A percentile compares a stretch with the other conserved stretches of the same genome.
Evolutionary conservation across 2,113 vertebrate genomes (phyloP).

Genomic region (Corythornis madagascariensis): DNA sequence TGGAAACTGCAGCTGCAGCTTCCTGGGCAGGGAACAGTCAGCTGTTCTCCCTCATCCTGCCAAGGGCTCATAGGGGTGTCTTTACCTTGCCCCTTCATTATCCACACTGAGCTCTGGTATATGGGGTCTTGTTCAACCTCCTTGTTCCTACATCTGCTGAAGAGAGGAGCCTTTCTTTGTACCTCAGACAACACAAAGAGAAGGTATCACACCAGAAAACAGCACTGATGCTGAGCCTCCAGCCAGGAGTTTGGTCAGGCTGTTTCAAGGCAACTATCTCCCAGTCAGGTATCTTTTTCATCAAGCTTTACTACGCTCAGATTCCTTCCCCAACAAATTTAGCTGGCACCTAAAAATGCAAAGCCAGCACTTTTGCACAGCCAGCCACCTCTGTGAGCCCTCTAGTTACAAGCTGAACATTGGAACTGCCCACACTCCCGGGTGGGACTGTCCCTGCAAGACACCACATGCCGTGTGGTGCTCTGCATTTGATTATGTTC

Average conservation of each 20-base stretch:
- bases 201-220: background rate
- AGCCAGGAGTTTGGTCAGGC: background rate
- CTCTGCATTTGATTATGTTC: background rate
- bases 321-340: background rate
- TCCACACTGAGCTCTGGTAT: background rate
- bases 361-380: background rate
- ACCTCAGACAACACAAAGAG: background rate
- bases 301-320: background rate
- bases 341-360: background rate
- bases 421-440: accelerated
- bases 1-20: background rate
- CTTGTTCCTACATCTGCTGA: background rate
- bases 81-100: background rate
- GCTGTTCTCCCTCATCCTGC: background rate
- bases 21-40: accelerated
- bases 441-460: background rate
- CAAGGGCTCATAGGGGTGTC: background rate
- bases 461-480: too few relatives aligned
- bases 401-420: too few relatives aligned
- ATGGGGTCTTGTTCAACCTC: background rate
- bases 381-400: background rate
- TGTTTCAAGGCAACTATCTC: background rate
- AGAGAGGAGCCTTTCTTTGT: background rate
- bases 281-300: background rate
- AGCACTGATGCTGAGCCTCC: background rate